Evolutionary conservation across 2,113 vertebrate genomes (phyloP).

Genomic region (Channa maculata): DNA sequence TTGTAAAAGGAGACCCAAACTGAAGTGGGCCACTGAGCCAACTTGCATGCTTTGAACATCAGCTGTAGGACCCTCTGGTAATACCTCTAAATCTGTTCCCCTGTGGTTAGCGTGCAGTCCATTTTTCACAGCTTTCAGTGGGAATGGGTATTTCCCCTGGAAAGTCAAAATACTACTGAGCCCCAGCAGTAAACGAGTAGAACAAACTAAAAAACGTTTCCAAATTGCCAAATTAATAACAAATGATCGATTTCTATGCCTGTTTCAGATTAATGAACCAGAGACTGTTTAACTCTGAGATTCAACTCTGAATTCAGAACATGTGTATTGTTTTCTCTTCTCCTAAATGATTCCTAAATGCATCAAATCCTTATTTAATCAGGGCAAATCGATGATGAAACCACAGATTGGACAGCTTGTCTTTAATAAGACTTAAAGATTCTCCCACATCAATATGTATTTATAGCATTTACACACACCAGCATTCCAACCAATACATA

Average conservation of each 20-base stretch:
- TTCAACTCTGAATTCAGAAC: conserved; percentile 3
- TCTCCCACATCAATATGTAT: conserved; percentile 74
- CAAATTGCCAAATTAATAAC: conserved; percentile 31
- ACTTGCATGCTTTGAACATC: conserved; percentile 38
- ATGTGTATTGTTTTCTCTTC: not conserved
- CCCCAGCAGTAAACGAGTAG: conserved; percentile 4
- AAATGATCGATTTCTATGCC: conserved; percentile 12
- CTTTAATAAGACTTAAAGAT: conserved; percentile 77
- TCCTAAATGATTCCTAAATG: not conserved
- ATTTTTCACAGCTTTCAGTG: not conserved
- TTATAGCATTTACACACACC: conserved; percentile 68
- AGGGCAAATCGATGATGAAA: conserved; percentile 32
- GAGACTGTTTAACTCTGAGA: not conserved
- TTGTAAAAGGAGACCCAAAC: conserved; percentile 69
- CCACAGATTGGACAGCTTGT: conserved; percentile 56
- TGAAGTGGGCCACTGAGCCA: conserved; percentile 66
- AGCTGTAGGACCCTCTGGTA: conserved; percentile 20
- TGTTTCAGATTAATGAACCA: conserved; percentile 26
- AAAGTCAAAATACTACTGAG: not conserved
- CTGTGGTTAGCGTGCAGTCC: conserved; percentile 5
- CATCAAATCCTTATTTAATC: not conserved
- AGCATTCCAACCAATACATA: conserved; percentile 57
- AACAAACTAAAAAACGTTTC: conserved; percentile 18
- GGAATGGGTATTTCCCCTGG: not conserved
- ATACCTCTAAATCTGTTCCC: conserved; percentile 39